Evolutionary conservation across 1,140 invertebrate genomes (phyloP), one percentile per base, ranked within the genome.

Genomic region (Eriocheir sinensis): DNA sequence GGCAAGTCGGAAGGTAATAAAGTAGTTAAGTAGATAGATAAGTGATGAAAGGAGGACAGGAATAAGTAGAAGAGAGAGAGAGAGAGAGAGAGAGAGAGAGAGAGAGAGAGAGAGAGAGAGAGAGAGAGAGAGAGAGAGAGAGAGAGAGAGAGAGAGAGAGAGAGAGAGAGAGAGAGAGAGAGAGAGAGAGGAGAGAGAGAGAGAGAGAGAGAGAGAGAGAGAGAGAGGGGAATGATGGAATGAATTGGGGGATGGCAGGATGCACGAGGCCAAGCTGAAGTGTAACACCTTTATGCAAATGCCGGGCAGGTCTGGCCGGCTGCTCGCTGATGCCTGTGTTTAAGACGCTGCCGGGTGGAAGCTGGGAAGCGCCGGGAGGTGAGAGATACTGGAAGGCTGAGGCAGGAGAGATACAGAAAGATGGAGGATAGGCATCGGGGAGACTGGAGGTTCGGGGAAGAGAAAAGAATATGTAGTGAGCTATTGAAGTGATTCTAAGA

Each of bases 81-180:
- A 72, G 53, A 27, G 27, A 27, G 53, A 72, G 27, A 12, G 53
- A 72, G 12, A 27, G 12, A 72, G 12, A 12, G 27, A 72, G 27
- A 72, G 53, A 12, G 12, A 12, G 27, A 27, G 32, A 12, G n/a
- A n/a, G n/a, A n/a, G n/a, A n/a, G n/a, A n/a, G n/a, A n/a, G n/a
- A n/a, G n/a, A n/a, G n/a, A n/a, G n/a, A n/a, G n/a, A n/a, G n/a
- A n/a, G n/a, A n/a, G n/a, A n/a, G n/a, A n/a, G n/a, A n/a, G n/a
- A n/a, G n/a, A n/a, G n/a, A n/a, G n/a, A n/a, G n/a, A n/a, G n/a
- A n/a, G n/a, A n/a, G n/a, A n/a, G n/a, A n/a, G n/a, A n/a, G n/a
- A n/a, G n/a, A 60, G 90, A 80, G 90, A 91, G 90, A 60, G 38
- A 60, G 48, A 60, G 60, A 80, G 38, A 91, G 60, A 80, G 32